Conservation (phyloP, 2,113 vertebrate species). For the Lophochroa leadbeateri region DNA sequence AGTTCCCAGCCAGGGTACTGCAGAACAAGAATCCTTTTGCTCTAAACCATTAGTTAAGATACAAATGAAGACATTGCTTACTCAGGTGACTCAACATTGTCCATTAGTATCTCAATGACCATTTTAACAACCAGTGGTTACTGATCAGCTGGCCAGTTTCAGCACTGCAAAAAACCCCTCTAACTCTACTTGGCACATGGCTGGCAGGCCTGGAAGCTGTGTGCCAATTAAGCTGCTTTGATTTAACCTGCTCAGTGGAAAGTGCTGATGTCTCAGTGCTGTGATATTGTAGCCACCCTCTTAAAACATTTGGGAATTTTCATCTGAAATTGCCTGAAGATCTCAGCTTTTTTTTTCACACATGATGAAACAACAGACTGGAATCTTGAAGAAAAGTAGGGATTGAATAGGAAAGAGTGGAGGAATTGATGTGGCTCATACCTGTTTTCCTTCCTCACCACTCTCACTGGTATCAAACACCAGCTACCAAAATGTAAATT, state of each 20-base stretch:
- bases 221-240: background rate
- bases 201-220: background rate
- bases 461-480: background rate
- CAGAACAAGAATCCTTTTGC: background rate
- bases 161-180: fast-evolving
- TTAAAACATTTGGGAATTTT: background rate
- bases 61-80: background rate
- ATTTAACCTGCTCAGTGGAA: background rate
- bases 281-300: background rate
- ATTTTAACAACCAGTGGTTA: background rate
- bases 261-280: background rate
- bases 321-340: background rate
- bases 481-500: background rate
- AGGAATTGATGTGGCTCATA: background rate
- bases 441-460: background rate
- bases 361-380: background rate
- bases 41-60: background rate
- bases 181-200: background rate
- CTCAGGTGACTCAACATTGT: background rate
- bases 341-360: background rate
- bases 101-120: background rate
- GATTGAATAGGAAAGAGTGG: background rate
- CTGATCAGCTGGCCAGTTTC: background rate
- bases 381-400: background rate
- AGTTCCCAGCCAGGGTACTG: background rate